Evolutionary conservation across 2,888 invertebrate genomes (phyloP).

Genomic region (Tenthredo scrophulariae): DNA sequence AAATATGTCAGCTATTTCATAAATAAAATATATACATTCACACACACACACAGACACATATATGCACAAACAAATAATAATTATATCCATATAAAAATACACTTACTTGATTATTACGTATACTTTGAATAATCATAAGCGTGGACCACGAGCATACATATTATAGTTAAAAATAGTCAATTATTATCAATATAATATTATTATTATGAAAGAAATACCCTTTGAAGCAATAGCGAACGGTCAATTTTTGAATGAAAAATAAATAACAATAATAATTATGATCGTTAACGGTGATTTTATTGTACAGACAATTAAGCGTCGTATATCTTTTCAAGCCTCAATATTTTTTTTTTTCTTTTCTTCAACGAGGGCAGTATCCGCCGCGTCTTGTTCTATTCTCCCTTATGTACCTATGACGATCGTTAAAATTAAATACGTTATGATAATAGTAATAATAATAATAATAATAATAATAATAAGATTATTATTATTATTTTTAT

Average conservation of each 20-base stretch:
- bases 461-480: neutral
- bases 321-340: neutral
- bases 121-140: neutral
- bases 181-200: neutral
- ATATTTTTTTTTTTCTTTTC: neutral
- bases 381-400: neutral
- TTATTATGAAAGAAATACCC: neutral
- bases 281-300: neutral
- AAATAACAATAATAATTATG: neutral
- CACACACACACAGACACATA: neutral
- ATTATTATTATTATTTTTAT: neutral
- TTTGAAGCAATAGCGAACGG: neutral
- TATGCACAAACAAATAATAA: neutral
- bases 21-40: neutral
- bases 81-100: neutral
- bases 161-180: constrained; percentile 18
- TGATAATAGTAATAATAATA: neutral
- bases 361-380: neutral
- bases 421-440: neutral
- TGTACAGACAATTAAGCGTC: constrained; percentile 6
- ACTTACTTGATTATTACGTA: neutral
- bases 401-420: neutral
- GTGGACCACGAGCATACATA: constrained; percentile 17
- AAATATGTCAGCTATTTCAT: neutral
- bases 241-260: neutral